These are phyloP conservation scores for Acholoe squamosa DNA, from an alignment of 2,888 invertebrate species.

Conservation along the genomic window DNA sequence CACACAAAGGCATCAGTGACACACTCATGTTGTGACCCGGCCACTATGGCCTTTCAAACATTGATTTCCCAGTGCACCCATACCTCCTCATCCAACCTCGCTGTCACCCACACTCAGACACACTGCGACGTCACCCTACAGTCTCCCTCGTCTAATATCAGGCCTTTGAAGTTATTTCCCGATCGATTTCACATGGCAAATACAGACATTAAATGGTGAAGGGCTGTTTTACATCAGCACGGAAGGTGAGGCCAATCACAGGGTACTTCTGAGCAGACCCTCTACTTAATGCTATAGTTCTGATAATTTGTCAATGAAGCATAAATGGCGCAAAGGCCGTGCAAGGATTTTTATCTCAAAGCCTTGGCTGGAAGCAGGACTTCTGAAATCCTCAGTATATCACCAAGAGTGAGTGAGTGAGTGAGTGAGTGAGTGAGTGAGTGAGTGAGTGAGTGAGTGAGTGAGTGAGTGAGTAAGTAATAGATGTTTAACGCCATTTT, in stretches of 20 bases:
- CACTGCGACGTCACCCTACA: background rate
- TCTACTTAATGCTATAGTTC: background rate
- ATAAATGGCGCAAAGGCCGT: background rate
- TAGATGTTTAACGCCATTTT: too few species aligned
- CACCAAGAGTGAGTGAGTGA: too few species aligned
- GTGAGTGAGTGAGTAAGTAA: too few species aligned
- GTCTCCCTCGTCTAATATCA: background rate
- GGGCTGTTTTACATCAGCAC: background rate
- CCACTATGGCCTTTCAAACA: background rate
- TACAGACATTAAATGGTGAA: conserved; percentile 2
- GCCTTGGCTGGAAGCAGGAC: too few species aligned
- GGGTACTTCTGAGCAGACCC: background rate
- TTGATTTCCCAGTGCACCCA: conserved; percentile 18
- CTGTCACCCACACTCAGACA: background rate
- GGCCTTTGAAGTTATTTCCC: conserved; percentile 12
- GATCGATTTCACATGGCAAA: conserved; percentile 8
- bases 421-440: too few species aligned
- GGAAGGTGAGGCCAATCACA: background rate
- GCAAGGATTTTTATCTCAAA: too few species aligned
- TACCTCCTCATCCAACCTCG: background rate
- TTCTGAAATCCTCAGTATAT: too few species aligned
- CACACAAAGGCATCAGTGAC: too few species aligned
- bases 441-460: too few species aligned
- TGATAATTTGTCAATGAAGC: background rate
- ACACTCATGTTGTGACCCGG: background rate